Percentiles rank a stretch among this genome's conserved stretches.
phyloP scores from a whole-genome alignment of 2,888 invertebrate species.

The Nomada lathburiana region DNA sequence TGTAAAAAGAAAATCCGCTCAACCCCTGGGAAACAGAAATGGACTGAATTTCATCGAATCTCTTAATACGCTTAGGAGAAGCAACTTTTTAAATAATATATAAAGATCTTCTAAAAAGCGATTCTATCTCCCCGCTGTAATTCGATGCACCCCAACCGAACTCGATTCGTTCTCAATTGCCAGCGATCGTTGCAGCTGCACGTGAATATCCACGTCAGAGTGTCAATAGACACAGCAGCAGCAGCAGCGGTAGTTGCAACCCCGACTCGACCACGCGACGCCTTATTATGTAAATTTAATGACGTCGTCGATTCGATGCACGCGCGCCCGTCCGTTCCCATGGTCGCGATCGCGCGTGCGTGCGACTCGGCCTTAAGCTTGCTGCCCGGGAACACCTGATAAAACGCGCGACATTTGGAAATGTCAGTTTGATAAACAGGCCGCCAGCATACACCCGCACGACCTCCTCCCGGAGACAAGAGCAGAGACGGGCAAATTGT shows the following conservation, averaged over 20 bases:
- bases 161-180: constrained; percentile 63
- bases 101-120: neutral
- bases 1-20: too few relatives aligned
- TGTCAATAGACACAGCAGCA: constrained; percentile 45
- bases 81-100: constrained; percentile 1
- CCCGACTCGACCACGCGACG: constrained; percentile 71
- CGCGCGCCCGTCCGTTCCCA: constrained; percentile 53
- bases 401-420: constrained; percentile 78
- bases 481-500: neutral
- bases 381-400: constrained; percentile 66
- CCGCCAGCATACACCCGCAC: constrained; percentile 39
- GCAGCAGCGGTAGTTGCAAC: constrained; percentile 29
- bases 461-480: constrained; percentile 12
- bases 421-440: constrained; percentile 76
- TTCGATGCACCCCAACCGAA: constrained; percentile 22
- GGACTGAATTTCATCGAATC: neutral
- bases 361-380: constrained; percentile 57
- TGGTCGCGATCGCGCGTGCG: constrained; percentile 58
- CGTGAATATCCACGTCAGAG: constrained; percentile 43
- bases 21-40: too few relatives aligned
- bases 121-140: neutral
- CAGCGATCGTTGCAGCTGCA: constrained; percentile 62
- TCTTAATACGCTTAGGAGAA: neutral
- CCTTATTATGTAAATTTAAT: constrained; percentile 82
- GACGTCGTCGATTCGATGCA: constrained; percentile 69